phyloP scores from a whole-genome alignment of 2,797 vertebrate genomes.

The Helarctos malayanus region DNA sequence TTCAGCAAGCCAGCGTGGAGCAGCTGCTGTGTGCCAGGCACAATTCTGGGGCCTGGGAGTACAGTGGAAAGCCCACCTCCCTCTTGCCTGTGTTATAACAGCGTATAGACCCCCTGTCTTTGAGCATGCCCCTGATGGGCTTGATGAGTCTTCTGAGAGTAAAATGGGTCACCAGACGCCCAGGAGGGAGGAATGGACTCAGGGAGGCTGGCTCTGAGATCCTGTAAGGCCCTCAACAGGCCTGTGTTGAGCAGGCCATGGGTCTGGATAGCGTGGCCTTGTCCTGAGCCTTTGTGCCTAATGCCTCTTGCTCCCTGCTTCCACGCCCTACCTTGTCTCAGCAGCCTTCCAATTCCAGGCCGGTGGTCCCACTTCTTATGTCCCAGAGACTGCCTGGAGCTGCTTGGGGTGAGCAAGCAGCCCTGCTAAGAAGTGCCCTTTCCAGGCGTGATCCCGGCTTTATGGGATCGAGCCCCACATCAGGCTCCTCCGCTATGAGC shows the following conservation, averaged over 20 bases:
- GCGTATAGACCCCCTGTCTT: not conserved
- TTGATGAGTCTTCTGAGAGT: not conserved
- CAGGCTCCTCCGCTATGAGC: too few species aligned
- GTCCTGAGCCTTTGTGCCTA: not conserved
- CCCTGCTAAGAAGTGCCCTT: not conserved
- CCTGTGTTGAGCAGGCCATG: not conserved
- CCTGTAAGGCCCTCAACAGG: not conserved
- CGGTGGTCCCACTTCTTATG: not conserved
- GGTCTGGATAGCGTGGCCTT: not conserved
- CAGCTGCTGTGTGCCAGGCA: not conserved
- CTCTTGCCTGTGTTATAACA: not conserved
- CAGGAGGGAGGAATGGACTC: not conserved
- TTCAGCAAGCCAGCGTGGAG: not conserved
- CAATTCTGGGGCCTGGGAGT: not conserved
- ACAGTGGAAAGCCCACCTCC: not conserved
- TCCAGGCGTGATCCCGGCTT: not conserved
- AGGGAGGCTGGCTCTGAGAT: not conserved
- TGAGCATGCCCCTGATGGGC: not conserved
- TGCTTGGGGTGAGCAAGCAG: not conserved
- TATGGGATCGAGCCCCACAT: too few species aligned
- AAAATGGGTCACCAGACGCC: not conserved
- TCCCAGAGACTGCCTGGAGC: not conserved
- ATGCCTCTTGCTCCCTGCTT: not conserved
- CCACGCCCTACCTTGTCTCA: fast-evolving
- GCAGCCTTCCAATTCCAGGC: not conserved